phyloP scores from a whole-genome alignment of 2,113 vertebrate species.

The Mandrillus leucophaeus region DNA sequence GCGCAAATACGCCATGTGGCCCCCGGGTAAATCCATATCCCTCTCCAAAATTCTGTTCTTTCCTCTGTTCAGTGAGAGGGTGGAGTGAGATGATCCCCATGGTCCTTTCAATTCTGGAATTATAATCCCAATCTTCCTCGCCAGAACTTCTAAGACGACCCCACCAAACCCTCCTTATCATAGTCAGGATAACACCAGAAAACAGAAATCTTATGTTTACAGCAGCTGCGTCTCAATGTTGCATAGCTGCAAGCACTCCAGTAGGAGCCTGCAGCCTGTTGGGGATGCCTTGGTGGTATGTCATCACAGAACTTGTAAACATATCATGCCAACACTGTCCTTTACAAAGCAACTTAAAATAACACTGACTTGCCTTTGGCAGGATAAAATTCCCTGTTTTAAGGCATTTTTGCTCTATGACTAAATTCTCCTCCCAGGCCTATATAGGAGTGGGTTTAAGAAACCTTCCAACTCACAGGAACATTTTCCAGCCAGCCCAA shows the following conservation, averaged over 20 bases:
- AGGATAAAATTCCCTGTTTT: neutral
- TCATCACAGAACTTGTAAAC: slow-evolving; percentile 6
- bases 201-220: neutral
- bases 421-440: neutral
- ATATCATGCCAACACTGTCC: neutral
- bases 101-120: neutral
- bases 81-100: neutral
- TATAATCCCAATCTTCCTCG: neutral
- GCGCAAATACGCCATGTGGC: neutral
- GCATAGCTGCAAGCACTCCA: neutral
- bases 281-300: neutral
- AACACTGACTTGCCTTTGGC: neutral
- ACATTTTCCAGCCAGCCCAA: neutral
- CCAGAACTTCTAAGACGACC: neutral
- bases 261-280: neutral
- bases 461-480: neutral
- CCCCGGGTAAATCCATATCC: neutral
- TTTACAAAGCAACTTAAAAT: slow-evolving; percentile 27
- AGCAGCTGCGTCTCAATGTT: neutral
- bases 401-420: neutral
- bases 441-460: neutral
- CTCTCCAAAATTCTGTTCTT: slow-evolving; percentile 11
- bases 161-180: neutral
- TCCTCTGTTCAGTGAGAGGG: slow-evolving; percentile 17
- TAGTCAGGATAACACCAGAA: slow-evolving; percentile 12